Percentiles rank a stretch among this genome's conserved stretches.
phyloP scores from a whole-genome alignment of 2,888 invertebrate species.

The Phania funesta region DNA sequence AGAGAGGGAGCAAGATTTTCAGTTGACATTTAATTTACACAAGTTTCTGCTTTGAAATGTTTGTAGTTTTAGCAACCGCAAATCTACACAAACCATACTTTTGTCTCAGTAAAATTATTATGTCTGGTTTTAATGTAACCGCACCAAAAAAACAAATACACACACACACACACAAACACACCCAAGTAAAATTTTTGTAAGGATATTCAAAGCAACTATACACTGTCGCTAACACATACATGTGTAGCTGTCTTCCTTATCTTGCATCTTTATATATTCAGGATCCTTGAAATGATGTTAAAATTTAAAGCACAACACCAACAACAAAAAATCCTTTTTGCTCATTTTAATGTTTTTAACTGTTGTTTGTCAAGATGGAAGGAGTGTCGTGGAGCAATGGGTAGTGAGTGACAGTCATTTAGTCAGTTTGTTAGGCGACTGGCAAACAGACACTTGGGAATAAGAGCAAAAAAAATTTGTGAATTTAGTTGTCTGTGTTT shows the following conservation, averaged over 20 bases:
- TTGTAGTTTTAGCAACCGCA: conserved; percentile 57
- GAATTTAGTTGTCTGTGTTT: conserved; percentile 47
- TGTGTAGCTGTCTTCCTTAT: conserved; percentile 6
- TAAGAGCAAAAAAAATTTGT: conserved; percentile 38
- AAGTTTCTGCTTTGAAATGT: conserved; percentile 63
- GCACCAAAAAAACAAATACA: conserved; percentile 28
- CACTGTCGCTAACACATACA: neutral
- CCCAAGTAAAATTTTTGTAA: neutral
- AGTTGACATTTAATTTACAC: conserved; percentile 67
- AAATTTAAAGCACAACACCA: neutral
- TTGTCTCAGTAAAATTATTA: conserved; percentile 49
- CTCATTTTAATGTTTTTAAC: conserved; percentile 49
- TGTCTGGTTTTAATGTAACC: conserved; percentile 58
- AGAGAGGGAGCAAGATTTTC: conserved; percentile 31
- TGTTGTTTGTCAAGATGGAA: neutral
- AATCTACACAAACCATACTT: conserved; percentile 49
- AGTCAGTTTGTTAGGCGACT: conserved; percentile 19
- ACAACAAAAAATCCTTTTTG: conserved; percentile 12
- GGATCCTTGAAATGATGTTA: conserved; percentile 51
- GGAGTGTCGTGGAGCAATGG: neutral
- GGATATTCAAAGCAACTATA: neutral
- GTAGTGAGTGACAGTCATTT: conserved; percentile 10
- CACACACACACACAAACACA: neutral
- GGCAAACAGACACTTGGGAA: conserved; percentile 42
- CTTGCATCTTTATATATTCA: conserved; percentile 54